phyloP scores from a whole-genome alignment of 2,113 vertebrate species.

The Hirundichthys speculiger region DNA sequence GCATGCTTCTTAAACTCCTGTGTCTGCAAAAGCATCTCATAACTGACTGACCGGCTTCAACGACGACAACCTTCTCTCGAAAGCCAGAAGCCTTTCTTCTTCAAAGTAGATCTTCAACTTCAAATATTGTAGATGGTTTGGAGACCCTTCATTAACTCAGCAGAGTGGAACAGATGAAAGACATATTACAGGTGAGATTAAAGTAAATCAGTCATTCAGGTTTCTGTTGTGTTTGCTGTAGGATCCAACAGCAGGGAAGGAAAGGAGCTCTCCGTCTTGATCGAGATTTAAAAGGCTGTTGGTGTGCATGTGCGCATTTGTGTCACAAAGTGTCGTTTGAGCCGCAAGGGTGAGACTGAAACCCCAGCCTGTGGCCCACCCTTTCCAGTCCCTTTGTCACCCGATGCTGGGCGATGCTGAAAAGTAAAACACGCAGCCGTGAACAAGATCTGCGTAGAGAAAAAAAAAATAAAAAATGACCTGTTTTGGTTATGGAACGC shows the following conservation, averaged over 20 bases:
- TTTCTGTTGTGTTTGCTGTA: constrained; percentile 68
- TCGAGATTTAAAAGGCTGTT: constrained; percentile 56
- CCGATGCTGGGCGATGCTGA: constrained; percentile 21
- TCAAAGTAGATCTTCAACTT: constrained; percentile 55
- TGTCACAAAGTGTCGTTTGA: constrained; percentile 19
- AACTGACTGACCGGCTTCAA: constrained; percentile 1
- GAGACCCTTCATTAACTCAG: constrained; percentile 59
- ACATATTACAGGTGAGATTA: constrained; percentile 65
- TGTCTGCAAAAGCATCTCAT: constrained; percentile 10
- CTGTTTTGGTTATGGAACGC: constrained; percentile 65
- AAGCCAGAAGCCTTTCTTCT: constrained; percentile 35
- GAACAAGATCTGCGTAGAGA: constrained; percentile 44
- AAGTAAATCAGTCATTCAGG: constrained; percentile 62
- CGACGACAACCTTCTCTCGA: constrained; percentile 17
- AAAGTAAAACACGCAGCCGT: constrained; percentile 44
- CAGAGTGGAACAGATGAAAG: constrained; percentile 57
- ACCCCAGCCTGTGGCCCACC: constrained; percentile 13
- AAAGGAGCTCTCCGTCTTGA: constrained; percentile 56
- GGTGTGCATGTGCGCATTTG: constrained; percentile 12
- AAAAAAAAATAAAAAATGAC: constrained; percentile 46
- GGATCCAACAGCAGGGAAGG: constrained; percentile 55
- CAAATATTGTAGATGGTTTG: constrained; percentile 61
- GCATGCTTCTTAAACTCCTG: background rate
- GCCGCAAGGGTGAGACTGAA: constrained; percentile 35
- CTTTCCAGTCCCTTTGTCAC: constrained; percentile 26